A percentile compares a stretch with the other conserved stretches of the same genome.
These are phyloP conservation scores for Cydia splendana DNA, from an alignment of 1,140 invertebrate genomes.

Conservation along the genomic window DNA sequence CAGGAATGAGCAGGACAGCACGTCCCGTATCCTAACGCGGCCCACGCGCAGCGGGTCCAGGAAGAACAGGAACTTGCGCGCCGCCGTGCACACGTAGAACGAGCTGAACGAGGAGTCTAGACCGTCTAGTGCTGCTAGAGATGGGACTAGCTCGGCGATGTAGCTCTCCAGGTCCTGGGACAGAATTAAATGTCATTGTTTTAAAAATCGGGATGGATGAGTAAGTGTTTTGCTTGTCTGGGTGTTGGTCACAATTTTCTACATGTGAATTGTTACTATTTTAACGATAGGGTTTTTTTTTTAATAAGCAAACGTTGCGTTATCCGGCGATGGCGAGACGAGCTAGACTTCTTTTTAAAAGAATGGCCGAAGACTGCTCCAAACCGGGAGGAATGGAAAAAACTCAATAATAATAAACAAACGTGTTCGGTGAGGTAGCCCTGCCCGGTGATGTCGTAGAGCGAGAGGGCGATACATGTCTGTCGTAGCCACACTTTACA, in stretches of 20 bases:
- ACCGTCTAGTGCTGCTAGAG: slow-evolving; percentile 92
- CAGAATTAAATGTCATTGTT: slow-evolving; percentile 38
- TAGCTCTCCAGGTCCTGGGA: slow-evolving; percentile 96
- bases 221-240: too few relatives aligned
- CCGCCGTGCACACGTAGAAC: slow-evolving; percentile 98
- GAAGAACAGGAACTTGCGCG: slow-evolving; percentile 97
- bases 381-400: too few relatives aligned
- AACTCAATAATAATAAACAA: too few relatives aligned
- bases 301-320: too few relatives aligned
- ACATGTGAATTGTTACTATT: too few relatives aligned
- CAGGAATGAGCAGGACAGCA: slow-evolving; percentile 94
- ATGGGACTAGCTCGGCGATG: slow-evolving; percentile 95
- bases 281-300: too few relatives aligned
- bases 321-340: too few relatives aligned
- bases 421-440: slow-evolving; percentile 95
- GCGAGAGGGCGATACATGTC: slow-evolving; percentile 93
- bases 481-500: slow-evolving; percentile 97
- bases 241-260: too few relatives aligned
- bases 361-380: too few relatives aligned
- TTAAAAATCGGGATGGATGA: too few relatives aligned
- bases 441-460: slow-evolving; percentile 95
- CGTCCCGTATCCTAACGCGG: slow-evolving; percentile 93
- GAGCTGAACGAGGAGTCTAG: slow-evolving; percentile 96
- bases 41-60: slow-evolving; percentile 94
- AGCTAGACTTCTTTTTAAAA: too few relatives aligned